Evolutionary conservation across 2,113 vertebrate species (phyloP).

Genomic region (Noturus placidus): DNA sequence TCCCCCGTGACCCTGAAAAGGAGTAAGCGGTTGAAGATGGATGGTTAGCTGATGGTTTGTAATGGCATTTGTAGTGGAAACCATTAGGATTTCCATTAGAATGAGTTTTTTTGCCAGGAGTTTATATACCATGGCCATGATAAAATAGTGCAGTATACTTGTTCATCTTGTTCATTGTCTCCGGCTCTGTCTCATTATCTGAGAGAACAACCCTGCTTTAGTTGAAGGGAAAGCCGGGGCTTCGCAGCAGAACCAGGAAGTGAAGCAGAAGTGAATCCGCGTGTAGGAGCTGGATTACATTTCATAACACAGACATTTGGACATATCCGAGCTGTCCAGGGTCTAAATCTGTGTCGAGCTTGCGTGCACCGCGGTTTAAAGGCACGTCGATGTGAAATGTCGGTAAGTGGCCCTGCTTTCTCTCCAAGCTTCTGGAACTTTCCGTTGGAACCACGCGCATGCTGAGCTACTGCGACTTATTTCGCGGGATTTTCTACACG

Average conservation of each 20-base stretch:
- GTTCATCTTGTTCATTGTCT: background rate
- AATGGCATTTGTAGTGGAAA: no score
- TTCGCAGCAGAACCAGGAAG: conserved; percentile 19
- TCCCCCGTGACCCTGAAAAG: no score
- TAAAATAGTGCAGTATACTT: background rate
- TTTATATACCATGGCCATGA: background rate
- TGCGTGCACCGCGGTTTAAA: background rate
- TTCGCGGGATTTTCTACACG: background rate
- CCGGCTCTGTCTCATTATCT: background rate
- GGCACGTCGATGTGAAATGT: background rate
- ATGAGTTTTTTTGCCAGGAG: no score
- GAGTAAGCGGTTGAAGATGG: no score
- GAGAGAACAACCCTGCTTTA: background rate
- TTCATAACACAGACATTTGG: background rate
- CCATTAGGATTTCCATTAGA: no score
- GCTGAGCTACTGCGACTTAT: background rate
- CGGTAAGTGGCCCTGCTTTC: conserved; percentile 6
- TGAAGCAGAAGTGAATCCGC: conserved; percentile 27
- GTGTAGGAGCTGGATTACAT: background rate
- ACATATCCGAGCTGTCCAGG: background rate
- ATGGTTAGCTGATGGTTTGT: no score
- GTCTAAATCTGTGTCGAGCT: background rate
- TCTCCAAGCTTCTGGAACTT: background rate
- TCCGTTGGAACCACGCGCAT: background rate
- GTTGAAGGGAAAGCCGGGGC: background rate